Base-by-base conservation (phyloP, 2,113 vertebrate species). In the Tragelaphus scriptus region DNA sequence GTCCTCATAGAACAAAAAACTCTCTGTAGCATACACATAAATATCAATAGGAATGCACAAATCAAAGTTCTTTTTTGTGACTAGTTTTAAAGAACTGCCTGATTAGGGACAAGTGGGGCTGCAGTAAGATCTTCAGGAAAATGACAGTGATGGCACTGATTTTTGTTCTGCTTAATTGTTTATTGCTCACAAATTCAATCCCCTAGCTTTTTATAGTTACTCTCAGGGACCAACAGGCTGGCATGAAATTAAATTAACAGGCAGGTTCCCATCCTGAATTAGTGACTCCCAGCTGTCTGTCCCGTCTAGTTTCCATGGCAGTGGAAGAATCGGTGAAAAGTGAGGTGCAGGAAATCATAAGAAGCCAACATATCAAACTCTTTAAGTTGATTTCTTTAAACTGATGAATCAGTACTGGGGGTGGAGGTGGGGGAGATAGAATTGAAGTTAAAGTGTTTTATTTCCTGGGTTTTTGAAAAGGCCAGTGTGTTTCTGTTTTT, bases 231-330 rank as follows among this genome's bases (percentile, higher is more conserved):
- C 97, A 97, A 97, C 79, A 97, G 85, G 0, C 7, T 97, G 91
- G 85, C 95, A 95, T 94, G 96, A 95, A 96, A 97, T 98, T 96
- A 98, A 91, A 93, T 97, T 96, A 98, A 97, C 94, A 97, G 97
- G 71, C 65, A 95, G 92, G 96, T 96, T 86, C 63, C 88, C 63
- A 90, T 96, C 63, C 85, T 95, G 91, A 49, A 63, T 94, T 87
- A 90, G 28, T 96, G 91, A 95, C n/a, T 98, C 82, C 95, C 95
- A 96, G 92, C 71, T 91, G 89, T 77, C 95, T 98, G 98, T 97
- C 97, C 93, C 93, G 36, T 97, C 79, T 91, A 92, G 88, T 97
- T 98, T 97, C 97, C 98, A 98, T 59, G 95, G 95, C 32, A 98
- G 96, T 96, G 90, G 65, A 97, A 97, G 61, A 68, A 51, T 58